phyloP scores from a whole-genome alignment of 2,797 vertebrate species.

The Chaenodraco wilsoni region DNA sequence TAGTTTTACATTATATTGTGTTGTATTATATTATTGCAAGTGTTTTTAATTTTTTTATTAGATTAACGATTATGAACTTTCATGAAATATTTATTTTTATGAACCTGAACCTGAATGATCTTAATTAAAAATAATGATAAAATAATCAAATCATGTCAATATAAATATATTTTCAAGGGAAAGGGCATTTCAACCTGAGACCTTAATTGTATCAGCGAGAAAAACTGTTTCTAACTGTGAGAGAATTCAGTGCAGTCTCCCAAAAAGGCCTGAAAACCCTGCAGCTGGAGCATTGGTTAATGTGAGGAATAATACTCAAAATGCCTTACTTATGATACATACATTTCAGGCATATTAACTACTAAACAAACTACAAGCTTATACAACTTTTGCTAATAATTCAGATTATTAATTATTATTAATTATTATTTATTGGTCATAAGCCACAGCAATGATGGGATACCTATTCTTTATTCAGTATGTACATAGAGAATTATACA shows the following conservation, averaged over 20 bases:
- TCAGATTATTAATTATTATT: neutral
- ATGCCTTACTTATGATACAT: neutral
- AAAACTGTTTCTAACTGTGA: conserved; percentile 5
- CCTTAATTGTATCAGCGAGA: neutral
- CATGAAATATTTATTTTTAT: neutral
- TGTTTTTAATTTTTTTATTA: no score
- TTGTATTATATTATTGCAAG: no score
- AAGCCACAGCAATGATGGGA: neutral
- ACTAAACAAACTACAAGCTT: neutral
- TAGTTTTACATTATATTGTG: no score
- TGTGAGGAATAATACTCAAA: neutral
- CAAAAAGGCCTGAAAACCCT: neutral
- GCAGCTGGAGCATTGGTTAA: neutral
- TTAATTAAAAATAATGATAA: neutral
- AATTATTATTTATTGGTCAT: neutral
- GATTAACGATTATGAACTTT: neutral
- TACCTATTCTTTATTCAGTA: neutral
- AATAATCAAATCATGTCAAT: neutral
- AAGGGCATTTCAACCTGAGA: neutral
- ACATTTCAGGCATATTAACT: no score
- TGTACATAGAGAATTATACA: no score
- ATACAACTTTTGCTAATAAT: neutral
- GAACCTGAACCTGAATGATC: neutral
- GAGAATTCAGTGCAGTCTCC: neutral
- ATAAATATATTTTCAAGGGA: neutral